phyloP scores from a whole-genome alignment of 2,797 vertebrate species.

The Typhlichthys eigenmanni region DNA sequence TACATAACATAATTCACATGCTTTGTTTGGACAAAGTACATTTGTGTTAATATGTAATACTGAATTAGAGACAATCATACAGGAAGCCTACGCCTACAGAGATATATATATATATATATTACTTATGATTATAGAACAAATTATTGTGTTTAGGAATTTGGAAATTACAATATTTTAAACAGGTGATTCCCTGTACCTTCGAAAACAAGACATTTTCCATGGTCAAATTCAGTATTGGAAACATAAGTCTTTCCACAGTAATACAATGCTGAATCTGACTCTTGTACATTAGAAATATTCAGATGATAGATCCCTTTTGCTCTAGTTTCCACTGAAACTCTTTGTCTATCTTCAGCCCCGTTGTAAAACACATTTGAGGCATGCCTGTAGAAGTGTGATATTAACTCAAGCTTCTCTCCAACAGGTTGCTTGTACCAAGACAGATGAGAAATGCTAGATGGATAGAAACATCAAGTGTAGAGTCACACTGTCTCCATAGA shows the following conservation, averaged over 20 bases:
- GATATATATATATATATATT: no score
- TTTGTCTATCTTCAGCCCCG: constrained; percentile 26
- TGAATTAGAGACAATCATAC: no score
- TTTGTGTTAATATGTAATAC: neutral
- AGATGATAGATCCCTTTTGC: constrained; percentile 23
- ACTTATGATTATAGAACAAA: no score
- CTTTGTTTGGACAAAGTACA: neutral
- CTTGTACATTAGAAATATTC: constrained; percentile 32
- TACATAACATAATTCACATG: no score
- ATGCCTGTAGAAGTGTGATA: constrained; percentile 27
- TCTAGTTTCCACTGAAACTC: constrained; percentile 24
- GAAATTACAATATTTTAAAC: neutral
- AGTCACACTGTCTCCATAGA: constrained; percentile 38
- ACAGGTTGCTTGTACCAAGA: constrained; percentile 52
- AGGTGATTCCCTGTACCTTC: constrained; percentile 27
- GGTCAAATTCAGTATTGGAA: constrained; percentile 5
- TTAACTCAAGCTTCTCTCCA: constrained; percentile 32
- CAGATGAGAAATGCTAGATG: neutral
- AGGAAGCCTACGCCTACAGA: no score
- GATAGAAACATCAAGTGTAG: constrained; percentile 31
- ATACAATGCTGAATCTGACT: constrained; percentile 43
- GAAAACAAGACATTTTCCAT: constrained; percentile 26
- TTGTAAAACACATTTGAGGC: neutral
- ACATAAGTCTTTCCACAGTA: constrained; percentile 28
- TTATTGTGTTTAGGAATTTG: no score